These are phyloP conservation scores for Cynaeus angustus DNA, from an alignment of 2,888 invertebrate genomes.

Conservation along the genomic window DNA sequence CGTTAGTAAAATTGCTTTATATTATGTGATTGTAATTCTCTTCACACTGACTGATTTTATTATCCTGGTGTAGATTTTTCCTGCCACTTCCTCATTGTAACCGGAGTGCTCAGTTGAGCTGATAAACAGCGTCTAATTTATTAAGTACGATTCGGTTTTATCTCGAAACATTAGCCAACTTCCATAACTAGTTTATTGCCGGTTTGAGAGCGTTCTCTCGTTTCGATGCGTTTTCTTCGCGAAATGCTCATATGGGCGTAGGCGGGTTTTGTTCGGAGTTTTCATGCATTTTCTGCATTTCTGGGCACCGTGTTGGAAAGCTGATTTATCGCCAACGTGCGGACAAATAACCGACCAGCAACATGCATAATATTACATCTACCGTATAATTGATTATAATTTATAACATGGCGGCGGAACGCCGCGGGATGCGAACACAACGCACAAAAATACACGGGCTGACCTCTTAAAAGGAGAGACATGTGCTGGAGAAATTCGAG, in stretches of 20 bases:
- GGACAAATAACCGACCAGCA: constrained; percentile 39
- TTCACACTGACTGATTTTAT: constrained; percentile 49
- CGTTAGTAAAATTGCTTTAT: constrained; percentile 39
- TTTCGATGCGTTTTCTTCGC: constrained; percentile 1
- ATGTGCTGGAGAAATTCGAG: constrained; percentile 2
- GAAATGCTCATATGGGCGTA: constrained; percentile 8
- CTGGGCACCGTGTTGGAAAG: constrained; percentile 12
- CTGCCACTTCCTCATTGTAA: constrained; percentile 55
- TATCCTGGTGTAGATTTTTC: constrained; percentile 52
- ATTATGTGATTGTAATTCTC: constrained; percentile 36
- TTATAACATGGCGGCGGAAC: constrained; percentile 35
- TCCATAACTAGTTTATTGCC: constrained; percentile 49
- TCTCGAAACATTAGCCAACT: constrained; percentile 51
- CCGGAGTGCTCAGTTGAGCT: constrained; percentile 51
- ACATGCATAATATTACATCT: constrained; percentile 41
- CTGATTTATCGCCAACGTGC: constrained; percentile 41
- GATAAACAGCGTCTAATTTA: constrained; percentile 58
- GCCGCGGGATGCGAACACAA: constrained; percentile 22
- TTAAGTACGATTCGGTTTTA: constrained; percentile 58
- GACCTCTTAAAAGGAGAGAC: constrained; percentile 12
- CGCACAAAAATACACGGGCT: constrained; percentile 14
- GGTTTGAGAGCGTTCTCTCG: constrained; percentile 9
- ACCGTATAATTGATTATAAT: constrained; percentile 45
- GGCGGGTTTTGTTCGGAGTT: constrained; percentile 19
- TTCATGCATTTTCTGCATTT: constrained; percentile 40